Percentiles rank a stretch among this genome's conserved stretches.
Evolutionary conservation across 2,888 invertebrate species (phyloP).

Genomic region (Nesidiocoris tenuis): DNA sequence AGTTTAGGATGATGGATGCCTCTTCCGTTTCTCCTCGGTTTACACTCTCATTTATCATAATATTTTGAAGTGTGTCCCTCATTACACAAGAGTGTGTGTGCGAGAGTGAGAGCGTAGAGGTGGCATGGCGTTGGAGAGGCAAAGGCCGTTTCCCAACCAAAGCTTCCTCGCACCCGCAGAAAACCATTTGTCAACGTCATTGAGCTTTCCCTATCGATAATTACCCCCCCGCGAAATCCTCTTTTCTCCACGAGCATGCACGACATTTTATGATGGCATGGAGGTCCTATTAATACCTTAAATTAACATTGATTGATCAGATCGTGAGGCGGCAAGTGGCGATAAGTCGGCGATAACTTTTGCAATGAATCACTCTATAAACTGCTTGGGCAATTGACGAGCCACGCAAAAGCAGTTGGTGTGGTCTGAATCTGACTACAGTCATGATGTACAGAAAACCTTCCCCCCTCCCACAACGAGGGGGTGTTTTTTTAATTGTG

Average conservation of each 20-base stretch:
- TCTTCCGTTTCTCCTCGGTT: slow-evolving; percentile 38
- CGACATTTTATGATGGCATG: neutral
- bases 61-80: slow-evolving; percentile 47
- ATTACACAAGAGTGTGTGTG: slow-evolving; percentile 15
- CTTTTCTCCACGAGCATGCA: slow-evolving; percentile 31
- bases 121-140: slow-evolving; percentile 1
- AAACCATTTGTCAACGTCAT: slow-evolving; percentile 43
- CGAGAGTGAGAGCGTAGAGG: no score
- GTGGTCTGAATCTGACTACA: no score
- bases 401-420: no score
- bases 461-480: no score
- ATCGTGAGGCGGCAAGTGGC: neutral
- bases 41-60: slow-evolving; percentile 47
- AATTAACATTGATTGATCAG: neutral
- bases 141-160: neutral
- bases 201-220: slow-evolving; percentile 38
- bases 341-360: neutral
- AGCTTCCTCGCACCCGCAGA: neutral
- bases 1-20: slow-evolving; percentile 44
- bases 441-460: no score
- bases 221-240: slow-evolving; percentile 36
- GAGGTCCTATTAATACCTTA: neutral
- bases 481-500: no score
- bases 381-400: no score
- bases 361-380: neutral